Percentiles rank a stretch among this genome's conserved stretches.
phyloP scores from a whole-genome alignment of 2,797 vertebrate species.

The Arctocebus calabarensis region DNA sequence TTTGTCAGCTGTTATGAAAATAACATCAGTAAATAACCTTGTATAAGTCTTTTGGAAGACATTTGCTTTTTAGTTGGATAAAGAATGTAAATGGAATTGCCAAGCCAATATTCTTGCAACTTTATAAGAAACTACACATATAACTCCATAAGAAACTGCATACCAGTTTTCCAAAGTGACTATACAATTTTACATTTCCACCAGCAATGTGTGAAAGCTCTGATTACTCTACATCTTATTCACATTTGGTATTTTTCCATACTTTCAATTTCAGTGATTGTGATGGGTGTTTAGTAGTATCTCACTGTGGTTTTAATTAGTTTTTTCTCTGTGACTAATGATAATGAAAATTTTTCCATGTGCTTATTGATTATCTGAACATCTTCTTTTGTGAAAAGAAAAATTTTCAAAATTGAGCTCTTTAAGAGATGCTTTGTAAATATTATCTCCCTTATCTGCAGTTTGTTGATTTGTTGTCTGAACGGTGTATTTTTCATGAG shows the following conservation, averaged over 20 bases:
- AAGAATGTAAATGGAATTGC: background rate
- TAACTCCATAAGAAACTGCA: background rate
- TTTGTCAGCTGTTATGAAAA: slow-evolving; percentile 20
- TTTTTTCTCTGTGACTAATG: background rate
- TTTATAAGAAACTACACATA: background rate
- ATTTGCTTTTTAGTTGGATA: slow-evolving; percentile 50
- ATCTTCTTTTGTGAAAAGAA: background rate
- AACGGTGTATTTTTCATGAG: background rate
- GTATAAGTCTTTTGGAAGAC: background rate
- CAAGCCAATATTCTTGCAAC: background rate
- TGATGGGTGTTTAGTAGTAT: background rate
- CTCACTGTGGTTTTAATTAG: background rate
- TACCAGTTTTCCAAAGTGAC: background rate
- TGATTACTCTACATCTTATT: background rate
- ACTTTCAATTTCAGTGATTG: background rate
- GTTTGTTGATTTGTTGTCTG: background rate
- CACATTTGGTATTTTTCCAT: background rate
- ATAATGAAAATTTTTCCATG: background rate
- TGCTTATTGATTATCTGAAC: background rate
- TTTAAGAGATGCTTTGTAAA: background rate
- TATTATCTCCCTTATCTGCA: background rate
- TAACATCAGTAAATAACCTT: background rate
- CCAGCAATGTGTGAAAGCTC: background rate
- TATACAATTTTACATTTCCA: background rate
- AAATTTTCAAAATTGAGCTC: background rate